Evolutionary conservation across 2,888 invertebrate genomes (phyloP), one percentile per base, ranked within the genome.

Genomic region (Cheilosia scutellata): DNA sequence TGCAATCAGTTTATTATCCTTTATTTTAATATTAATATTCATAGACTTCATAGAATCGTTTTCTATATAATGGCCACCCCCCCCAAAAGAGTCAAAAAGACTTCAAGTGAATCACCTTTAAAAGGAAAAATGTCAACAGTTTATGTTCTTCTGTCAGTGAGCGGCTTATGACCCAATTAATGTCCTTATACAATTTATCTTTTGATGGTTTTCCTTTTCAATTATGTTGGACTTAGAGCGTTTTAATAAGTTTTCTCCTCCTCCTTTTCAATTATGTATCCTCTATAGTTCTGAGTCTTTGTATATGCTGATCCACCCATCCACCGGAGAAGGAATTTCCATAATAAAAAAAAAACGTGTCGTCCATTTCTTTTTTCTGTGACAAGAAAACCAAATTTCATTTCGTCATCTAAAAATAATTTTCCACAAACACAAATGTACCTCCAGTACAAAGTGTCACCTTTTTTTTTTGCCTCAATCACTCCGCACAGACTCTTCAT

Each of bases 241-340:
- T 42, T 25, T 65, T 37, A 2, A 3, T 2, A 13, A 33, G 2
- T 33, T 7, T 33, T 20, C 9, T n/a, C 13, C 13, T 27, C 40
- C 66, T 66, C 37, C 57, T 75, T 58, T 75, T 75, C 57, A 75
- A 66, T 75, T 66, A 66, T 65, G 11, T 37, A 62, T 20, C 42
- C 57, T 9, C 20, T 51, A 42, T 51, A 51, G 42, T 47, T 29
- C 31, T 20, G n/a, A 11, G 37, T 5, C 5, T 25, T 51, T 20
- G 6, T 51, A 20, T 63, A 4, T 33, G 25, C 44, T 27, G 5
- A 2, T 27, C 53, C 57, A 13, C n/a, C 57, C 20, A 31, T n/a
- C n/a, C 57, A 57, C 44, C 27, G 27, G 27, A 49, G 33, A 37
- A 66, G 20, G 29, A n/a, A 76, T 76, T 68, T 76, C 42, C 76